Evolutionary conservation across 1,140 invertebrate genomes (phyloP), one percentile per base, ranked within the genome.

Genomic region (Scaptomyza hsui): DNA sequence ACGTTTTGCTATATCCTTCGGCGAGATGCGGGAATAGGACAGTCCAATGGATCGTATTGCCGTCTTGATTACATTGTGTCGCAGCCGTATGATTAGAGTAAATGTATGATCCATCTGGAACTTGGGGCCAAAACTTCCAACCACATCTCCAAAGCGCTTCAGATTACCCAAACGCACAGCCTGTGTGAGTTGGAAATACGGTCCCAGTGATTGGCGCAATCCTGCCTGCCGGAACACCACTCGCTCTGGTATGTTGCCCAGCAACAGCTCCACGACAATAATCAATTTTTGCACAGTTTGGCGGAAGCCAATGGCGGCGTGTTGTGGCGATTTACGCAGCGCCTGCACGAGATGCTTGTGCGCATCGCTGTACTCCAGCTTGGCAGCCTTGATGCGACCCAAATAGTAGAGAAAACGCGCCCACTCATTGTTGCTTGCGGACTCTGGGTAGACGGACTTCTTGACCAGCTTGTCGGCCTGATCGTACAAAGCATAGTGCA

Each of bases 11-110:
- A 99, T 98, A 92, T 99, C 98, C 60, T 95, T 94, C 0, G 99
- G 95, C 7, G 97, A 98, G 74, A 99, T 99, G 49, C 97, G 94
- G 0, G 98, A 99, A 92, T 99, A 99, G 0, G 98, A 99, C 1
- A 98, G 91, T 10, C 97, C 98, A 91, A 99, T 99, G 62, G 98
- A 98, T 39, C 99, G 94, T 45, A 99, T 97, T 0, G 98, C 99
- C 4, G 99, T 99, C 92, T 99, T 99, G 88, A 99, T 99, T 1
- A 99, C 99, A 93, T 99, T 99, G 91, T 99, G 99, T 59, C 98
- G 94, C 15, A 99, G 92, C 67, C 98, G 94, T 15, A 99, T 93
- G 83, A 99, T 99, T 26, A 99, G 91, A 47, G 97, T 99, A 82
- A 97, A 99, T 0, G 98, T 99, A 83, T 99, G 95, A 92, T 99